Conservation (phyloP, 2,113 vertebrate species). For the Stegastes partitus region DNA sequence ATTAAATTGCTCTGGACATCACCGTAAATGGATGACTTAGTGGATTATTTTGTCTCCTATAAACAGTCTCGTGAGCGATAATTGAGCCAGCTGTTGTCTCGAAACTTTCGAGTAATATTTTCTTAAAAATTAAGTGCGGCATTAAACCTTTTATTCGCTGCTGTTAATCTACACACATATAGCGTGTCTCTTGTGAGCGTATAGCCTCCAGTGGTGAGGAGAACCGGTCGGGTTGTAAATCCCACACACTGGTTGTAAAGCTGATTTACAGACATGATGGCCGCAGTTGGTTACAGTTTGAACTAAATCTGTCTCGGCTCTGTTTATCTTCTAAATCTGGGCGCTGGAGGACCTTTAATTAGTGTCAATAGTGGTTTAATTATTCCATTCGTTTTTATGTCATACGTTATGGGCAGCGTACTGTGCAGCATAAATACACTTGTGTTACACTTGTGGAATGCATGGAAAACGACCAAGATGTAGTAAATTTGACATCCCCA, state of each 20-base stretch:
- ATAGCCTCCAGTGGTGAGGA: conserved; percentile 18
- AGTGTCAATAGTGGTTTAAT: conserved; percentile 78
- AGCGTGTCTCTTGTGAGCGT: background rate
- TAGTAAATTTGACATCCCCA: conserved; percentile 37
- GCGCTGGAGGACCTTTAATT: conserved; percentile 74
- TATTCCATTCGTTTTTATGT: conserved; percentile 77
- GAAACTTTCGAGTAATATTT: conserved; percentile 30
- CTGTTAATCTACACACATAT: conserved; percentile 22
- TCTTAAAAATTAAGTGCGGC: background rate
- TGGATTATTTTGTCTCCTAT: conserved; percentile 11
- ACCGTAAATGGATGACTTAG: conserved; percentile 29
- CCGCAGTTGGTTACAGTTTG: conserved; percentile 46
- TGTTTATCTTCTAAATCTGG: conserved; percentile 73
- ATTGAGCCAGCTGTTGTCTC: conserved; percentile 48
- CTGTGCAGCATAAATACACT: conserved; percentile 61
- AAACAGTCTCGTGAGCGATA: conserved; percentile 35
- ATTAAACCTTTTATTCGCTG: background rate
- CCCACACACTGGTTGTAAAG: conserved; percentile 46
- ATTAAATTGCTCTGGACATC: conserved; percentile 27
- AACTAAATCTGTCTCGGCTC: conserved; percentile 53
- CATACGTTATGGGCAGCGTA: conserved; percentile 44
- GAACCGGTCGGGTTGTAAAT: conserved; percentile 43
- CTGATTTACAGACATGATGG: conserved; percentile 58
- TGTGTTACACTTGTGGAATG: conserved; percentile 49
- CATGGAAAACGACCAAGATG: conserved; percentile 50